These are phyloP conservation scores for Anoura caudifer DNA, from an alignment of 2,113 vertebrate species.

Conservation along the genomic window DNA sequence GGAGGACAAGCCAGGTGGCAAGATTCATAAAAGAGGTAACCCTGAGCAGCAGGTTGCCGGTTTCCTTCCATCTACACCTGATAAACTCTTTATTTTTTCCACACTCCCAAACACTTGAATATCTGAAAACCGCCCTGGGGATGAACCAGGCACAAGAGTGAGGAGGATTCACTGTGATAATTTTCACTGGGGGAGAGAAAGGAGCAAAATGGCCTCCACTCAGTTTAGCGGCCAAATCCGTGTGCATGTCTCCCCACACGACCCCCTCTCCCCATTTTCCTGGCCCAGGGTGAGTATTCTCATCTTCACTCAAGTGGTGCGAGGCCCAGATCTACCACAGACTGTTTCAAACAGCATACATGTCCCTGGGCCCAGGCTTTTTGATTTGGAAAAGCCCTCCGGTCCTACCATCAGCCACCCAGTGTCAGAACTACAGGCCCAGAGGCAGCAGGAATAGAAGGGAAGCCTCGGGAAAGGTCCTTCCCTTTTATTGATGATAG, in stretches of 20 bases:
- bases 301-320: neutral
- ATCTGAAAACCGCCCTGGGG: neutral
- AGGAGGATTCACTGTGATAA: neutral
- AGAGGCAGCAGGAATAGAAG: neutral
- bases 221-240: neutral
- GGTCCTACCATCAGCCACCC: neutral
- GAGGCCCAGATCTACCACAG: neutral
- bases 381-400: neutral
- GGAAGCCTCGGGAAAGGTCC: neutral
- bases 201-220: neutral
- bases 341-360: neutral
- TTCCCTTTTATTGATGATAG: neutral
- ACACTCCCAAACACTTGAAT: neutral
- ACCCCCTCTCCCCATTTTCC: neutral
- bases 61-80: neutral
- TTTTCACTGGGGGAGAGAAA: neutral
- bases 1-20: neutral
- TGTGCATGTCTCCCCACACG: accelerated
- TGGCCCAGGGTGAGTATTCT: accelerated
- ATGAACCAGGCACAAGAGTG: neutral
- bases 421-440: neutral
- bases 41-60: accelerated
- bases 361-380: neutral
- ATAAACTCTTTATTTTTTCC: accelerated
- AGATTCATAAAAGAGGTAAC: neutral